Percentiles rank a stretch among this genome's conserved stretches.
Conservation (phyloP, 1,140 invertebrate species). For the Philotrypesis tridentata region DNA sequence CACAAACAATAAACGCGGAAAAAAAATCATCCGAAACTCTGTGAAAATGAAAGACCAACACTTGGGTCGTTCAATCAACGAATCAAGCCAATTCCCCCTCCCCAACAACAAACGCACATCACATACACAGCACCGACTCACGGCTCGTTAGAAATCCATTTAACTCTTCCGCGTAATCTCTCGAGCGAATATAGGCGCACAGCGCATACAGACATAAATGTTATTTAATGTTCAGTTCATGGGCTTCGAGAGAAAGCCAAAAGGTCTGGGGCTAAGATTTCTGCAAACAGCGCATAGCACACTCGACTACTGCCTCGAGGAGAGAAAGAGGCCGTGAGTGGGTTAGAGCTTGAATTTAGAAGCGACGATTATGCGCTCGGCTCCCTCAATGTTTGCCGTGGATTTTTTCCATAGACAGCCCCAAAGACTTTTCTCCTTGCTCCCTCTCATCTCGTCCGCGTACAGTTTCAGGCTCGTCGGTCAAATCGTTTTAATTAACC, state of each 20-base stretch:
- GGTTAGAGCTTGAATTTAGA: conserved; percentile 5
- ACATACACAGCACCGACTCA: too few species aligned
- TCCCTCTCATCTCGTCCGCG: too few species aligned
- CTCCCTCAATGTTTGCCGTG: neutral
- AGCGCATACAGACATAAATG: neutral
- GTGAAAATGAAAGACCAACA: neutral
- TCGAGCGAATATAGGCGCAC: neutral
- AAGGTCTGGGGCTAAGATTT: conserved; percentile 51
- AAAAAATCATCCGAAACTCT: too few species aligned
- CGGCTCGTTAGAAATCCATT: neutral
- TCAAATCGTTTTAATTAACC: conserved; percentile 19
- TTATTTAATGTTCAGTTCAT: conserved; percentile 28
- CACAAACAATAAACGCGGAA: too few species aligned
- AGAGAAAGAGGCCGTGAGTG: neutral
- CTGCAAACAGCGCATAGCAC: conserved; percentile 54
- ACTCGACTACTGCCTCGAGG: conserved; percentile 18
- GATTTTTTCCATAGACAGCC: conserved; percentile 11
- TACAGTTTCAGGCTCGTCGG: neutral
- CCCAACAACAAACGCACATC: too few species aligned
- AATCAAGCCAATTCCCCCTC: too few species aligned
- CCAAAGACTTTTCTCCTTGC: too few species aligned
- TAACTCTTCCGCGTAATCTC: neutral
- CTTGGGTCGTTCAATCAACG: neutral
- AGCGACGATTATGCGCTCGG: neutral
- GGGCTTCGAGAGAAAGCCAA: conserved; percentile 19